Percentiles rank a stretch among this genome's conserved stretches.
phyloP scores from a whole-genome alignment of 2,888 invertebrate species.

The Lumbricus terrestris region DNA sequence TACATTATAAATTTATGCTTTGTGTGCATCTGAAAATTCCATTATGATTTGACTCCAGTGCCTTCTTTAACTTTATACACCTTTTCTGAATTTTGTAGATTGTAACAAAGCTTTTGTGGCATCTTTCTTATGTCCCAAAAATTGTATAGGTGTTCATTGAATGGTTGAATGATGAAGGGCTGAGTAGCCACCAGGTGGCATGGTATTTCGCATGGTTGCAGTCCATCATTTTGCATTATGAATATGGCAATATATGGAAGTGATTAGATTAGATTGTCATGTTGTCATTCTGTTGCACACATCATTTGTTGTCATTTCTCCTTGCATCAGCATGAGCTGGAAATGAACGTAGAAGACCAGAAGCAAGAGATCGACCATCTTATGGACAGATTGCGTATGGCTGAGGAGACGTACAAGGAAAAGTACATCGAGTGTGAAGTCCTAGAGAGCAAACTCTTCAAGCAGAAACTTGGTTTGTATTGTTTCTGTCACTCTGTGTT shows the following conservation, averaged over 20 bases:
- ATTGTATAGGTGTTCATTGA: too few species aligned
- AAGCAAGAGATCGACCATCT: constrained; percentile 47
- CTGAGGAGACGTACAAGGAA: constrained; percentile 49
- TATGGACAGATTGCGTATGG: constrained; percentile 50
- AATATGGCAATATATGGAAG: not conserved
- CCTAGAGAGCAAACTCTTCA: constrained; percentile 44
- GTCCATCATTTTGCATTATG: not conserved
- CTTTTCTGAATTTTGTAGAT: too few species aligned
- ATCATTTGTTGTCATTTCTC: not conserved
- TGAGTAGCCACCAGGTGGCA: not conserved
- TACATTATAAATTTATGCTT: not conserved
- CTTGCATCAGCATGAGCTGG: constrained; percentile 23
- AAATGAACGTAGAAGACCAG: constrained; percentile 42
- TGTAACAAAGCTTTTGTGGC: too few species aligned
- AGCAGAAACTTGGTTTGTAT: constrained; percentile 29
- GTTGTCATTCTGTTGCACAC: not conserved
- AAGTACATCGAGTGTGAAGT: constrained; percentile 48
- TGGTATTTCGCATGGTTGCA: not conserved
- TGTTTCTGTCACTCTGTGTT: not conserved
- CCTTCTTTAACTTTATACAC: too few species aligned
- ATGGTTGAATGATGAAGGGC: not conserved
- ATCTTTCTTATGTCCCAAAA: too few species aligned
- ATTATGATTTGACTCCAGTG: too few species aligned
- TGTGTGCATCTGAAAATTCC: not conserved
- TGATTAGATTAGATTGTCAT: not conserved